Base-by-base conservation (phyloP, 2,113 vertebrate genomes). In the Furnarius figulus region DNA sequence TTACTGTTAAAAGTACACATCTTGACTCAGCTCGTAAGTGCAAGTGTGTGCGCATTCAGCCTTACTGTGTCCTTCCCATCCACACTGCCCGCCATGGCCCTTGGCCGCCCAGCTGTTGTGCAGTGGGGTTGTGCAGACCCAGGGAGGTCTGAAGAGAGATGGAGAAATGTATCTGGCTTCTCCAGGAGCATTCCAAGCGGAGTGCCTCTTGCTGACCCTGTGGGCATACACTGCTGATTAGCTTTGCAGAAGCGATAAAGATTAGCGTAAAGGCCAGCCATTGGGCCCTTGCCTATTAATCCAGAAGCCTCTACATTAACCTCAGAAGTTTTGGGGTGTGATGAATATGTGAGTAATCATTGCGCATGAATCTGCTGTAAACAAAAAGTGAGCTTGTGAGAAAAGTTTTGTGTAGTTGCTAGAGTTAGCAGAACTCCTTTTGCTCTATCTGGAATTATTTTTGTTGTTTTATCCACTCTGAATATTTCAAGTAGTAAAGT, bases 21-120 rank as follows among this genome's bases (percentile, higher is more conserved):
- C 53, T 70, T 72, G 73, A 28, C 53, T 84, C 47, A 53, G 49
- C 49, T 68, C 28, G 35, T 37, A 53, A 80, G 53, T 15, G n/a
- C 62, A 52, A 61, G n/a, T 3, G 12, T 66, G 39, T 3, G 3
- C 1, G 0, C 24, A 3, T 68, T 73, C 65, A 77, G 61, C 74
- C 75, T 92, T 81, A 73, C 79, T 90, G 46, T 63, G 31, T 90
- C 21, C 63, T 84, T 28, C 67, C 5, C 24, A 31, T 88, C 76
- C 40, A 2, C 0, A 4, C 44, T 0, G 20, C 87, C 77, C 1
- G 3, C 52, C 0, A 4, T 11, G 13, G 67, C 61, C 35, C 21
- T 40, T 61, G 68, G 30, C 49, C 0, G 0, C 67, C 40, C 77
- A 22, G 27, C 37, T 4, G 14, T 35, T 18, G 27, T 9, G 6